These are phyloP conservation scores for Mellilla xanthometata DNA, from an alignment of 2,888 invertebrate species.

Conservation along the genomic window DNA sequence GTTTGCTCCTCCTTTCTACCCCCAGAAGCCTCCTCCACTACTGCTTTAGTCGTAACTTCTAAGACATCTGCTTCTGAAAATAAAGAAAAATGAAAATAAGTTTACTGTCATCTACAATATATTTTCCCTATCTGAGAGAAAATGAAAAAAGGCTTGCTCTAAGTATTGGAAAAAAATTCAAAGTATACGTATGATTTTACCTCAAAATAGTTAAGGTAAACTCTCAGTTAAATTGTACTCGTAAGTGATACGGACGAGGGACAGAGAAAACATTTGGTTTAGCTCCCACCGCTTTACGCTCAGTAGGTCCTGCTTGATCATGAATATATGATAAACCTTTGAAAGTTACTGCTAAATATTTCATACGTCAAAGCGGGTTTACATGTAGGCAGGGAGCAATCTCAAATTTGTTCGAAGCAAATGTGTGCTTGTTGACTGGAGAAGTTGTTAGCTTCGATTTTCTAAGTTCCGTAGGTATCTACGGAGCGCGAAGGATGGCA, in stretches of 20 bases:
- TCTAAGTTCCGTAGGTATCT: neutral
- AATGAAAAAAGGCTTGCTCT: no score
- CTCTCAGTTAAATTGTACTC: neutral
- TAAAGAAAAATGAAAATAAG: slow-evolving; percentile 5
- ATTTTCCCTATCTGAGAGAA: no score
- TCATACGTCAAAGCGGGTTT: slow-evolving; percentile 16
- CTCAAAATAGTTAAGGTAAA: no score
- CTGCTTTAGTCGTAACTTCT: slow-evolving; percentile 60
- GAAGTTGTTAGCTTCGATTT: neutral
- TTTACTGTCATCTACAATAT: no score
- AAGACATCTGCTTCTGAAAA: slow-evolving; percentile 63
- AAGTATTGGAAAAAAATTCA: no score
- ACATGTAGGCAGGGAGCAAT: slow-evolving; percentile 7
- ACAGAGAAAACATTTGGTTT: slow-evolving; percentile 16
- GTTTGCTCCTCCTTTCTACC: slow-evolving; percentile 45
- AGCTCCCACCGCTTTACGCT: slow-evolving; percentile 7
- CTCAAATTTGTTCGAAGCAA: slow-evolving; percentile 12
- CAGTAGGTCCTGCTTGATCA: slow-evolving; percentile 16
- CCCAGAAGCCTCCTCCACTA: slow-evolving; percentile 48
- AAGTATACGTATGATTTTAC: no score
- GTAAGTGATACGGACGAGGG: neutral
- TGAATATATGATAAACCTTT: slow-evolving; percentile 15
- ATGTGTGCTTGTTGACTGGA: slow-evolving; percentile 5
- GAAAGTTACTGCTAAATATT: slow-evolving; percentile 16
- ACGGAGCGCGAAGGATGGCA: no score